Evolutionary conservation across 2,113 vertebrate species (phyloP), one percentile per base, ranked within the genome.

Genomic region (Mirounga angustirostris): DNA sequence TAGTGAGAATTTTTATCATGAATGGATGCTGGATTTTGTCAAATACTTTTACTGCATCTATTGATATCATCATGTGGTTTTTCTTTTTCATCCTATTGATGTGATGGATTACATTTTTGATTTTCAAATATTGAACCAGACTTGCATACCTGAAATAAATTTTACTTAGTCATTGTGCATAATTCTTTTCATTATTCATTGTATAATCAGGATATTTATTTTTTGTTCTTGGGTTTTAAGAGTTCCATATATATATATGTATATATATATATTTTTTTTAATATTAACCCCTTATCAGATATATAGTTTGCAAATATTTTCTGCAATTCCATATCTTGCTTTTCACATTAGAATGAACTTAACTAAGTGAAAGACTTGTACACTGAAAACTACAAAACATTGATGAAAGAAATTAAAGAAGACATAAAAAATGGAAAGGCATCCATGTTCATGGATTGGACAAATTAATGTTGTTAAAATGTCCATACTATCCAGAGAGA

Each of bases 301-400:
- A 40, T 16, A 24, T 9, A 30, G 18, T 87, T 59, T 94, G 10
- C 43, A 89, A 89, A 84, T 71, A 50, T 84, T 89, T 95, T 89
- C 52, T 92, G 12, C 24, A 52, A 65, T 71, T 83, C 30, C 30
- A 15, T 84, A 71, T 30, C 9, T 84, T 84, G 30, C 6, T 5
- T 56, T 95, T 93, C 36, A 89, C 9, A 50, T 4, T 84, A 78
- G 28, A 95, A 56, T 84, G 84, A 85, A 89, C 30, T 74, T 96
- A 74, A 93, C 52, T 79, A 63, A 85, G 9, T 63, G 22, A 95
- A 89, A 78, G 36, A 58, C 24, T 50, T 71, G 21, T 19, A 74
- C 30, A 26, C 24, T 69, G 58, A 93, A 97, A 84, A 92, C n/a
- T 82, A 52, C 2, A 30, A 92, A 96, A 78, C 40, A 61, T 18